Base-by-base conservation (phyloP, 1,140 invertebrate species). In the Anoplophora glabripennis region DNA sequence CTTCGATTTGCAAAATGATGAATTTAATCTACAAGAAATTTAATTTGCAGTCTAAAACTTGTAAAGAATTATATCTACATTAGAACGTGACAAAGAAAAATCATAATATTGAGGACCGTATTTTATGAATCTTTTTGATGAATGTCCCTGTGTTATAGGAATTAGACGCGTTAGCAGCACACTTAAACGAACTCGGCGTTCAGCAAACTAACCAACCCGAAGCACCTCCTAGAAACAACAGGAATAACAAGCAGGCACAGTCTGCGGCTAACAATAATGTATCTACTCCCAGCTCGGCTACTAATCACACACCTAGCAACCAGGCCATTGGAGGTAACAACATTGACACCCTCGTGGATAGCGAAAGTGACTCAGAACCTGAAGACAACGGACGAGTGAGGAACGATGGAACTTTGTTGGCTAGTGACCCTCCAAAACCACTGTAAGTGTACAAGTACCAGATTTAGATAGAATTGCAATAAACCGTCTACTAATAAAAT, bases 341-440 rank as follows among this genome's bases (percentile, higher is more conserved):
- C 7, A 70, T 84, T 42, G 83, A 86, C 68, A 79, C 82, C 7
- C 75, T 84, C 59, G 83, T 84, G 21, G 84, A 84, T 71, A 85
- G 83, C 41, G 85, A 86, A 66, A 84, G 81, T 49, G 85, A 86
- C 65, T 84, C 83, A 4, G 84, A 86, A 67, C 82, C 82, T 5
- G 84, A 86, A 69, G 85, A 86, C 62, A 85, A 84, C 57, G 84
- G 84, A 54, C 76, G 84, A 57, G 81, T 80, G 28, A 81, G 90
- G 59, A 94, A 94, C 70, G 94, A 98, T 70, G 96, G 95, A 48
- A 98, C 95, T 1, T 79, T 98, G 28, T 81, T 97, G 5, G 95
- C 95, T 36, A 96, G 93, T 70, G 95, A 98, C 80, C 94, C 94
- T 17, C 93, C 94, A 4, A 93, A 96, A 76, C 94, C 96, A 66